Evolutionary conservation across 2,113 vertebrate species (phyloP), one percentile per base, ranked within the genome.

Genomic region (Carollia perspicillata): DNA sequence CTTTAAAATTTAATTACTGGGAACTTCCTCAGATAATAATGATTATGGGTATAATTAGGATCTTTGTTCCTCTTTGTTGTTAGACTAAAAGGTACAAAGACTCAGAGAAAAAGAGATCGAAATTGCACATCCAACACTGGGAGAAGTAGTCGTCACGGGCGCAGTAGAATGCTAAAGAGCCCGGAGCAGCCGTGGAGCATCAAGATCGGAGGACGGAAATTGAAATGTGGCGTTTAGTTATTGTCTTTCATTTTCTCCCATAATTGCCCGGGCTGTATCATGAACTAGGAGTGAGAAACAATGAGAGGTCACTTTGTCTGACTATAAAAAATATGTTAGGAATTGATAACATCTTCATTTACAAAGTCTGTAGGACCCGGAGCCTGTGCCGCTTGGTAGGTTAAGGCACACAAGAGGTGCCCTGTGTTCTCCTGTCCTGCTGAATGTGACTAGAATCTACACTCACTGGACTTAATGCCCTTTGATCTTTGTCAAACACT

Each of bases 1-100:
- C 97, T 98, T 98, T 98, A 98, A 98, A 98, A 98, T 98, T 98
- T 98, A 98, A 98, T 98, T 98, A 98, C 98, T 96, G 96, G 96
- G 98, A 98, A 98, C 98, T 98, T 98, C 98, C 98, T 98, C 95
- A 95, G 98, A 98, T 98, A 98, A 98, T 98, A 98, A 98, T 95
- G 97, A 97, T 96, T 98, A 98, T 94, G 98, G 98, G 97, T 98
- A 97, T 98, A 98, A 98, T 98, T 98, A 98, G 97, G 97, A 98
- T 98, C 98, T 98, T 98, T 98, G 98, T 98, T 98, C 93, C 97
- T 98, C 98, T 98, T 98, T 97, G 98, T 95, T 84, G 97, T 98
- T 97, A 89, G 96, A 90, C 97, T 97, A 98, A 98, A 98, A 98
- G 98, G 98, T 98, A 98, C 93, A 98, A 98, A 98, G 98, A 95